Conservation (phyloP, 2,888 invertebrate species). For the Dinocampus coccinellae region DNA sequence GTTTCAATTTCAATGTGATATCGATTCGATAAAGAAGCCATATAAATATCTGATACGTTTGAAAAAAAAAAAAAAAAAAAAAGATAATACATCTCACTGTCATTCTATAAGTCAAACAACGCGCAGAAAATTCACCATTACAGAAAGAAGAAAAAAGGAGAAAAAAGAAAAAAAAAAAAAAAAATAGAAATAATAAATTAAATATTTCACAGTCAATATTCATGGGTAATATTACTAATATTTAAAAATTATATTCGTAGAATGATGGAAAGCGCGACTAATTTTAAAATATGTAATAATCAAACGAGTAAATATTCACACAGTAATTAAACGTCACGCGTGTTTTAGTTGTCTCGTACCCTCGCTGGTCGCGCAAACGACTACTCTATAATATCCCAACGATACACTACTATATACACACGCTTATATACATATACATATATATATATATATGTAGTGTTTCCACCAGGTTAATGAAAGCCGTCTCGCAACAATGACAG, state of each 20-base stretch:
- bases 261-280: constrained; percentile 31
- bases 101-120: background rate
- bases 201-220: too few species aligned
- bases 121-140: background rate
- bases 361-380: background rate
- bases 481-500: constrained; percentile 11
- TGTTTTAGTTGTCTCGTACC: background rate
- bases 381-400: background rate
- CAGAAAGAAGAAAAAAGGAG: too few species aligned
- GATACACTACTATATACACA: background rate
- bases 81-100: background rate
- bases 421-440: background rate
- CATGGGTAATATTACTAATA: background rate
- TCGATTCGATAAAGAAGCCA: constrained; percentile 24
- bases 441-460: background rate
- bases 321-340: constrained; percentile 37
- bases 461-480: constrained; percentile 16
- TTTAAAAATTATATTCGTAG: background rate
- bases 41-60: constrained; percentile 14
- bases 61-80: background rate
- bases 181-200: too few species aligned
- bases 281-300: constrained; percentile 31
- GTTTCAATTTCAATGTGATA: constrained; percentile 17
- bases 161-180: too few species aligned
- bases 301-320: constrained; percentile 31